These are phyloP conservation scores for Caenorhabditis panamensis DNA, from an alignment of 2,888 invertebrate species.

Conservation along the genomic window DNA sequence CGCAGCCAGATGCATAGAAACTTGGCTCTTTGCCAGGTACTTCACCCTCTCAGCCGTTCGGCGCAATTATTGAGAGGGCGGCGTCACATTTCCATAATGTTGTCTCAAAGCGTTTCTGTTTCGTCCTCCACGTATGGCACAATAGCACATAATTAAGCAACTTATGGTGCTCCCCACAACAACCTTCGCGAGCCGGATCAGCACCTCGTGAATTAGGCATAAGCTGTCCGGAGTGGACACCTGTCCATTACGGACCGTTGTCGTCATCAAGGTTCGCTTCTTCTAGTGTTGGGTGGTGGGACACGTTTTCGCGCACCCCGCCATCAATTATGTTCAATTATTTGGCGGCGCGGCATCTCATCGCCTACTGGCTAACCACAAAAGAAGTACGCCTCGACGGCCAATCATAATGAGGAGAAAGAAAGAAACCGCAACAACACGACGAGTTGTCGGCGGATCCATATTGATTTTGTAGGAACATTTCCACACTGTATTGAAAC, in stretches of 20 bases:
- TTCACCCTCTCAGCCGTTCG: background rate
- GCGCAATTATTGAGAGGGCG: conserved; percentile 29
- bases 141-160: conserved; percentile 61
- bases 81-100: conserved; percentile 55
- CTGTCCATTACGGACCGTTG: conserved; percentile 47
- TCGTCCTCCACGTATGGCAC: conserved; percentile 34
- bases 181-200: conserved; percentile 39
- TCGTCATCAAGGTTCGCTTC: conserved; percentile 22
- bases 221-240: conserved; percentile 37
- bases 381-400: conserved; percentile 48
- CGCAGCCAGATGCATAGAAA: background rate
- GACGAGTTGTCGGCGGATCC: conserved; percentile 5
- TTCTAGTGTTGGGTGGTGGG: background rate
- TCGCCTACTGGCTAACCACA: conserved; percentile 16
- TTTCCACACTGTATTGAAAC: conserved; percentile 27
- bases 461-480: conserved; percentile 30
- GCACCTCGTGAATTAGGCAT: conserved; percentile 50
- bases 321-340: conserved; percentile 58
- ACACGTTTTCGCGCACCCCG: conserved; percentile 21
- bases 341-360: conserved; percentile 40
- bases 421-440: conserved; percentile 23
- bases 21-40: conserved; percentile 39
- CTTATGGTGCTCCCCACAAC: conserved; percentile 38
- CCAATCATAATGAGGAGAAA: conserved; percentile 55
- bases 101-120: conserved; percentile 30